A percentile compares a stretch with the other conserved stretches of the same genome.
Conservation (phyloP, 2,797 vertebrate species). For the Betta splendens region DNA sequence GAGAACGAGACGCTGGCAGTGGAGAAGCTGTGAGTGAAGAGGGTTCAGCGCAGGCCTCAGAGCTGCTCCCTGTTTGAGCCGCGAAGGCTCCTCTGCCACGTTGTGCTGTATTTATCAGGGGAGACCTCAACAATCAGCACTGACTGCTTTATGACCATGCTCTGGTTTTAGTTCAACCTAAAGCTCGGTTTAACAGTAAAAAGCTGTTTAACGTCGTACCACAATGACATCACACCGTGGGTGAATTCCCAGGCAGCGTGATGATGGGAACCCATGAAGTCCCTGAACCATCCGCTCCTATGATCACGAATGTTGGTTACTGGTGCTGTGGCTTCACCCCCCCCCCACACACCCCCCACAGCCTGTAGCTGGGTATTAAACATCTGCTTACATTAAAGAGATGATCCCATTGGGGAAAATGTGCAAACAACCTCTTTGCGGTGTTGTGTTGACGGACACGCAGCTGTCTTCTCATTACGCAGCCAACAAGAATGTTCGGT, state of each 20-base stretch:
- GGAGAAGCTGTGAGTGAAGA: slow-evolving; percentile 81
- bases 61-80: too few species aligned
- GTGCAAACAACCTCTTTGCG: neutral
- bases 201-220: neutral
- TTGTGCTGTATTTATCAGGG: too few species aligned
- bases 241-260: slow-evolving; percentile 20
- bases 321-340: neutral
- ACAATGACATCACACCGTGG: slow-evolving; percentile 3
- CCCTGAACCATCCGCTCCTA: too few species aligned
- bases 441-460: slow-evolving; percentile 26
- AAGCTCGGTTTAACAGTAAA: too few species aligned
- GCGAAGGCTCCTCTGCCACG: too few species aligned
- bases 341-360: too few species aligned
- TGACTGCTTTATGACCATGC: too few species aligned
- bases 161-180: too few species aligned
- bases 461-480: slow-evolving; percentile 70
- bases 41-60: neutral
- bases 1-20: slow-evolving; percentile 63
- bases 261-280: slow-evolving; percentile 57
- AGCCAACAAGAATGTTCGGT: slow-evolving; percentile 62
- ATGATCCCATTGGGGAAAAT: slow-evolving; percentile 45
- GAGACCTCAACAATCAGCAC: too few species aligned
- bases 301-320: too few species aligned
- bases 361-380: slow-evolving; percentile 8
- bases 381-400: slow-evolving; percentile 38